Percentiles rank a stretch among this genome's conserved stretches.
phyloP scores from a whole-genome alignment of 1,140 invertebrate species.

The Drosophila sp. region DNA sequence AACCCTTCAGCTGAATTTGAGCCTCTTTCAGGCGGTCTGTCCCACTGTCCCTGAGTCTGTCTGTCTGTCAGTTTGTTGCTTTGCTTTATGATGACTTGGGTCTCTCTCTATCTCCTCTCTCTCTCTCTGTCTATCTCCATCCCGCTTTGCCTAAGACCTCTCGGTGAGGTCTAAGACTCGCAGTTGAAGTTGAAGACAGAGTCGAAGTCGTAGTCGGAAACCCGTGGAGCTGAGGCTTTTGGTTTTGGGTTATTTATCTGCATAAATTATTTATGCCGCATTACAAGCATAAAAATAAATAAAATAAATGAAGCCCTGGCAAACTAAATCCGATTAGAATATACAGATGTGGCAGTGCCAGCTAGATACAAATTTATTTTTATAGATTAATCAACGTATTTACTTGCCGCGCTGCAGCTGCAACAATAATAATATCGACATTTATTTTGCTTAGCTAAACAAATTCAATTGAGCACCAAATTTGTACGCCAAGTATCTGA shows the following conservation, averaged over 20 bases:
- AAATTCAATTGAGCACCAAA: constrained; percentile 51
- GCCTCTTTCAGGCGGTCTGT: constrained; percentile 27
- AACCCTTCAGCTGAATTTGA: constrained; percentile 51
- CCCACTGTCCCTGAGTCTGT: neutral
- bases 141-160: neutral
- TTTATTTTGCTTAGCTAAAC: constrained; percentile 73
- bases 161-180: constrained; percentile 10
- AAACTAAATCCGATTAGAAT: constrained; percentile 82
- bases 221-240: constrained; percentile 56
- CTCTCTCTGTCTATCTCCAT: neutral
- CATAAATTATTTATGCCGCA: constrained; percentile 83
- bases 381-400: constrained; percentile 80
- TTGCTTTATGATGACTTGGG: constrained; percentile 70
- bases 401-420: constrained; percentile 48
- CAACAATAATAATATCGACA: constrained; percentile 20
- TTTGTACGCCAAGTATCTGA: constrained; percentile 64
- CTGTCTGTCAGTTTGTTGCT: constrained; percentile 59
- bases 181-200: neutral
- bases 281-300: constrained; percentile 82
- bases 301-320: constrained; percentile 75
- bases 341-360: constrained; percentile 53
- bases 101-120: neutral
- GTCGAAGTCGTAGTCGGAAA: constrained; percentile 7
- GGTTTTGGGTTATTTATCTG: constrained; percentile 79
- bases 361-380: constrained; percentile 77